Evolutionary conservation across 1,140 invertebrate genomes (phyloP), one percentile per base, ranked within the genome.

Genomic region (Macrobrachium nipponense): DNA sequence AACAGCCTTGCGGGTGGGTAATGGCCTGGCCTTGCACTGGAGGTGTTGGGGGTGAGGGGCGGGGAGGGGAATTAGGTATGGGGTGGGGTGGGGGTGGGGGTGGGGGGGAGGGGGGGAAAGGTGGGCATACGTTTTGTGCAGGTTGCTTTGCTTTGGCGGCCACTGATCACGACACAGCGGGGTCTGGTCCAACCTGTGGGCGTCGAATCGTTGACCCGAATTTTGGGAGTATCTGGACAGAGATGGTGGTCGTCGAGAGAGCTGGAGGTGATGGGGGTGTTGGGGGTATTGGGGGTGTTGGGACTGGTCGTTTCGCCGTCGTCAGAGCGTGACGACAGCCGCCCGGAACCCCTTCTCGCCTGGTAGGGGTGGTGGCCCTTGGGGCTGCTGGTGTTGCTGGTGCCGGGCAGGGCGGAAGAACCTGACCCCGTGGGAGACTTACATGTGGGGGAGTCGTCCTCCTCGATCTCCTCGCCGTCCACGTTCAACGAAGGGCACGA

Each of bases 401-500:
- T 58, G 51, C 81, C 82, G 18, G 82, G 60, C 18, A 70, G 76
- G 81, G 23, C 58, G 76, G 64, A 27, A 20, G 64, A 27, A 20
- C 60, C 64, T 12, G 70, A 17, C 27, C 72, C 82, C 18, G 51
- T 72, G 43, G 81, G 81, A 23, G 88, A 89, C 82, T 87, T 87
- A 85, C 86, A 89, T 77, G 88, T 68, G 60, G 83, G 83, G 14
- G 87, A 75, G 70, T 87, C 88, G 36, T 89, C 88, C 27, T 87
- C 88, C 43, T 87, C 86, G 23, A 80, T 66, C 51, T 87, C 89
- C 72, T 89, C 88, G 23, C 87, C 87, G 72, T 89, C 89, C 77
- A 89, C 88, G 87, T 92, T 91, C 10, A 96, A 91, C 8, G 95
- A 95, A 5, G 96, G 95, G 90, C 95, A 96, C 2, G 95, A 96